Evolutionary conservation across 2,113 vertebrate genomes (phyloP).

Genomic region (Acanthisitta chloris): DNA sequence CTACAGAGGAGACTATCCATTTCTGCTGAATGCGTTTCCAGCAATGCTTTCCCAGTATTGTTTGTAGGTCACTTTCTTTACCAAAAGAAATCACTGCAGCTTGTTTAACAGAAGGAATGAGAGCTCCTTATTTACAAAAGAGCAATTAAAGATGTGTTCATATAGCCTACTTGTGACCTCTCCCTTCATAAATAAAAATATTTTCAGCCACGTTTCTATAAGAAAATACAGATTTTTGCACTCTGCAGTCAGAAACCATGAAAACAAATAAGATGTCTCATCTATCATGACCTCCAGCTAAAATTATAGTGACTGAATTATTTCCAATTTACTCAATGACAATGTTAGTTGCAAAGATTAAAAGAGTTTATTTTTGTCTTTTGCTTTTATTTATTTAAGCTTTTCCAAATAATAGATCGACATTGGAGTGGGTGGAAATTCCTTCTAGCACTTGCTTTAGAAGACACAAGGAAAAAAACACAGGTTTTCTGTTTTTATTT

Average conservation of each 20-base stretch:
- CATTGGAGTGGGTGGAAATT: not conserved
- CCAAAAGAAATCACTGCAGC: not conserved
- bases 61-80: not conserved
- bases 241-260: not conserved
- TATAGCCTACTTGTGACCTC: not conserved
- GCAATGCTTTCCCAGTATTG: not conserved
- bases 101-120: not conserved
- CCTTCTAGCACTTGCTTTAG: conserved; percentile 1
- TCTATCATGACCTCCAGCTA: conserved; percentile 8
- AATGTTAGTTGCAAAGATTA: not conserved
- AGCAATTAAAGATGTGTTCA: not conserved
- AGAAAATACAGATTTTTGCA: not conserved
- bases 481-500: conserved; percentile 39
- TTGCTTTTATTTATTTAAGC: not conserved
- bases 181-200: not conserved
- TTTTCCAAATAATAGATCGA: conserved; percentile 37
- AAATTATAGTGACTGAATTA: not conserved
- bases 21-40: not conserved
- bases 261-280: not conserved
- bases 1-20: not conserved
- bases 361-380: conserved; percentile 26
- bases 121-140: not conserved
- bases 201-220: not conserved
- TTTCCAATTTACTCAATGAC: conserved; percentile 26
- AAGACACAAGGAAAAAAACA: not conserved